phyloP scores from a whole-genome alignment of 2,888 invertebrate genomes.

The Dysmachus trigonus region DNA sequence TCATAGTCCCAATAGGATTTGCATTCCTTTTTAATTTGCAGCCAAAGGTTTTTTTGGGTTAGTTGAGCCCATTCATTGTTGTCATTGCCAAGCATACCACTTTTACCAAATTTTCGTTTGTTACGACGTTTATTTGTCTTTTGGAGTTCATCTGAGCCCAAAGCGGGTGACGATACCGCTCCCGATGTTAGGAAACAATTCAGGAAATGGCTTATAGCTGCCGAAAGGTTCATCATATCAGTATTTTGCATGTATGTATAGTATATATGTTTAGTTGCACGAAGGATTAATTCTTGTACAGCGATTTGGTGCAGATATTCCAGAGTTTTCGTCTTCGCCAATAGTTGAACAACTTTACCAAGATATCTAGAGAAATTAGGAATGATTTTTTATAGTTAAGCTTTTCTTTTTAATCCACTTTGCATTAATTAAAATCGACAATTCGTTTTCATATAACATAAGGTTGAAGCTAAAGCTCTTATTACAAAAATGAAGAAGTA shows the following conservation, averaged over 20 bases:
- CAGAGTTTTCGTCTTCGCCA: slow-evolving; percentile 80
- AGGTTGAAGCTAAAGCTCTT: no score
- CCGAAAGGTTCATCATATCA: slow-evolving; percentile 89
- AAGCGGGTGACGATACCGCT: slow-evolving; percentile 68
- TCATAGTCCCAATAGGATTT: slow-evolving; percentile 91
- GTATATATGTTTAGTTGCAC: slow-evolving; percentile 94
- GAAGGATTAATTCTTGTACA: slow-evolving; percentile 86
- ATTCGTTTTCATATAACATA: no score
- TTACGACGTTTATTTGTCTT: slow-evolving; percentile 66
- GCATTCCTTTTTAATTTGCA: slow-evolving; percentile 75
- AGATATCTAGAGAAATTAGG: slow-evolving; percentile 76
- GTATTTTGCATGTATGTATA: slow-evolving; percentile 82
- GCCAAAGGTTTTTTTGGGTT: slow-evolving; percentile 88
- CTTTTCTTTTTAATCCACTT: no score
- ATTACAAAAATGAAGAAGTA: no score
- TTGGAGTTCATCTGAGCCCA: slow-evolving; percentile 62
- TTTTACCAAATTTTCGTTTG: slow-evolving; percentile 66
- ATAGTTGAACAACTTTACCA: slow-evolving; percentile 86
- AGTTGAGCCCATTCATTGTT: slow-evolving; percentile 87
- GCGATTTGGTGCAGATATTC: slow-evolving; percentile 91
- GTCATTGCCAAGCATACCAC: slow-evolving; percentile 64
- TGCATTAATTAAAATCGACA: no score
- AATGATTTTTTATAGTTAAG: neutral
- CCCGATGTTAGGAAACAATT: slow-evolving; percentile 92
- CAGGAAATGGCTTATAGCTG: slow-evolving; percentile 93